Percentiles rank a stretch among this genome's conserved stretches.
These are phyloP conservation scores for Xylocopa sonorina DNA, from an alignment of 1,140 invertebrate genomes.

Conservation along the genomic window DNA sequence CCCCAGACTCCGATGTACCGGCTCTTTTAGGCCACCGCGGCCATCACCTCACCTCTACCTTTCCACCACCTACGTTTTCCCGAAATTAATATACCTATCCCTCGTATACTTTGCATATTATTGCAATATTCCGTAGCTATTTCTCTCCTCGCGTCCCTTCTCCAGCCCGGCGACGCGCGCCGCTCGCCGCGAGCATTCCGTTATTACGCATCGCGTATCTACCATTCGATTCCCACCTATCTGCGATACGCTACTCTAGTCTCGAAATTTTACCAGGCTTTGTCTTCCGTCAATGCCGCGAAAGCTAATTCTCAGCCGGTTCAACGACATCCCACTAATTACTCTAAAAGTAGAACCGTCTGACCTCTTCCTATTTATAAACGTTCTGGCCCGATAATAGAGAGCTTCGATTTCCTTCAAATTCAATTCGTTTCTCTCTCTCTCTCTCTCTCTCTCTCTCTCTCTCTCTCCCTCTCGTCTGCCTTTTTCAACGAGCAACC, in stretches of 20 bases:
- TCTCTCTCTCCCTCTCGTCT: too few species aligned
- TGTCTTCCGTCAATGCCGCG: conserved; percentile 42
- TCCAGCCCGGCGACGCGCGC: too few species aligned
- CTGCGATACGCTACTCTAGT: too few species aligned
- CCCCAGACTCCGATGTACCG: conserved; percentile 55
- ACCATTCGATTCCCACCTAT: too few species aligned
- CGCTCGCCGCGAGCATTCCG: too few species aligned
- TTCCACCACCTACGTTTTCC: conserved; percentile 80
- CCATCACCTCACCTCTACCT: conserved; percentile 77
- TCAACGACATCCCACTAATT: conserved; percentile 64
- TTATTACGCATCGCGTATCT: too few species aligned
- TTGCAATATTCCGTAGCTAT: conserved; percentile 81
- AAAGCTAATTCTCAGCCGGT: conserved; percentile 58
- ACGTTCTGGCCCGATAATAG: conserved; percentile 43
- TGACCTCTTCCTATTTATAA: conserved; percentile 69
- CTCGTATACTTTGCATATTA: conserved; percentile 83
- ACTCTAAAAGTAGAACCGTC: conserved; percentile 66
- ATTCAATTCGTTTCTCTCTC: conserved; percentile 19
- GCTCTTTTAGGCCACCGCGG: conserved; percentile 69
- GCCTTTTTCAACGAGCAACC: too few species aligned
- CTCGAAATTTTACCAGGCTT: conserved; percentile 49
- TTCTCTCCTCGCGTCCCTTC: conserved; percentile 79
- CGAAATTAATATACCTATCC: conserved; percentile 83
- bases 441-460: neutral
- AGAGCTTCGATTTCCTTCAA: conserved; percentile 44